Evolutionary conservation across 2,888 invertebrate genomes (phyloP).

Genomic region (Atherix ibis): DNA sequence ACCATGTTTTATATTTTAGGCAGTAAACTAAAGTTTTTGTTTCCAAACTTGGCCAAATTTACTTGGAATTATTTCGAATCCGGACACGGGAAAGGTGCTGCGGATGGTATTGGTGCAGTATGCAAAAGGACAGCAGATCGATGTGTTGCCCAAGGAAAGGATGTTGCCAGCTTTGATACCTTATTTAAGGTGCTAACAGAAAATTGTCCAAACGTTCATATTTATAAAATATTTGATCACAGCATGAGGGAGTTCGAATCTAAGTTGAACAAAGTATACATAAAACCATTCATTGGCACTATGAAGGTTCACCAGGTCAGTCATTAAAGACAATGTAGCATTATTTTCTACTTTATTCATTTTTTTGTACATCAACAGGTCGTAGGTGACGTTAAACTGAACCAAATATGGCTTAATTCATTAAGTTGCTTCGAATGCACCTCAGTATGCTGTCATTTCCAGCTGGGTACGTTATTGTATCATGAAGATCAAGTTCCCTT

Average conservation of each 20-base stretch:
- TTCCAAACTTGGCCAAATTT: constrained; percentile 13
- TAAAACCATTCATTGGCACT: constrained; percentile 5
- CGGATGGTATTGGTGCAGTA: constrained; percentile 9
- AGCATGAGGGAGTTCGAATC: not conserved
- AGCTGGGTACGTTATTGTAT: not conserved
- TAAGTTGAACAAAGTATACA: not conserved
- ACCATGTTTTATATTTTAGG: constrained; percentile 1
- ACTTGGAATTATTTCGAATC: constrained; percentile 5
- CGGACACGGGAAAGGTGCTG: constrained; percentile 17
- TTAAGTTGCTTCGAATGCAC: constrained; percentile 7
- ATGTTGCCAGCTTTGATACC: constrained; percentile 16
- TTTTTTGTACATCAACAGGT: constrained; percentile 5
- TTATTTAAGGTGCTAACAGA: constrained; percentile 13
- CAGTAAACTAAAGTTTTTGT: not conserved
- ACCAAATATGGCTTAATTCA: constrained; percentile 5
- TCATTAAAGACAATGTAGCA: constrained; percentile 5
- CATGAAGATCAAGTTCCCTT: not conserved
- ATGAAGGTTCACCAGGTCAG: constrained; percentile 6
- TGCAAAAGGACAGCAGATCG: not conserved
- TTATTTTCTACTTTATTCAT: constrained; percentile 1
- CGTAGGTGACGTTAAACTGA: constrained; percentile 2
- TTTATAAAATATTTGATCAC: not conserved
- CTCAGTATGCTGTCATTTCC: constrained; percentile 5
- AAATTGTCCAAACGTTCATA: constrained; percentile 12
- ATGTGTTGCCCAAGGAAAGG: constrained; percentile 7